A percentile compares a stretch with the other conserved stretches of the same genome.
Evolutionary conservation across 2,888 invertebrate genomes (phyloP).

Genomic region (Trileptium ribeirensis): DNA sequence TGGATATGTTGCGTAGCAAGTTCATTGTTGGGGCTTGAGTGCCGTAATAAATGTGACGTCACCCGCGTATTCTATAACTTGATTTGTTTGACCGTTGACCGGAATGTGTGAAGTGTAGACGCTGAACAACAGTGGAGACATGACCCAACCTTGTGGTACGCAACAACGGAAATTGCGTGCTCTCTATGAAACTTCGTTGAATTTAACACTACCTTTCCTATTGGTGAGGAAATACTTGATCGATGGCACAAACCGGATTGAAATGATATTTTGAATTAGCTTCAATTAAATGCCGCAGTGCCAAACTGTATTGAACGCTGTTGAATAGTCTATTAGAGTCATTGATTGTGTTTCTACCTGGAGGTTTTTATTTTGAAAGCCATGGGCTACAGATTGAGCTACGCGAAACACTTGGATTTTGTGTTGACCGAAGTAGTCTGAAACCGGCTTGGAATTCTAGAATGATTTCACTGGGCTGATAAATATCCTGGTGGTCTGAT

Average conservation of each 20-base stretch:
- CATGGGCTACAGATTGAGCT: neutral
- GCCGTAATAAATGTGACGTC: too few relatives aligned
- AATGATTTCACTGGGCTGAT: neutral
- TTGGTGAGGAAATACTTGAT: neutral
- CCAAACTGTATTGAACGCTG: neutral
- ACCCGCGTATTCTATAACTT: too few relatives aligned
- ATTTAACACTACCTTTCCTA: neutral
- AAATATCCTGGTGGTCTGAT: neutral
- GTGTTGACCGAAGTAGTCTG: neutral
- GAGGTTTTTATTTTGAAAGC: neutral
- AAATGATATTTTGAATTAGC: neutral
- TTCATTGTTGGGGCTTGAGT: too few relatives aligned
- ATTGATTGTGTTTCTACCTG: neutral
- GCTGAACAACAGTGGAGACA: neutral
- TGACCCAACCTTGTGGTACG: neutral
- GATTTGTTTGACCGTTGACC: too few relatives aligned
- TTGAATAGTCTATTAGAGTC: neutral
- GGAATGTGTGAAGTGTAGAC: neutral
- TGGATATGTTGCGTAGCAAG: too few relatives aligned
- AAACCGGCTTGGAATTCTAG: neutral
- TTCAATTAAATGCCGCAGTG: neutral
- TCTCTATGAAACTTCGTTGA: neutral
- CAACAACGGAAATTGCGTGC: neutral
- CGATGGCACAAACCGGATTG: neutral
- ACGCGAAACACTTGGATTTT: neutral